These are phyloP conservation scores for Poecile montanus DNA, from an alignment of 2,797 vertebrate species.

Conservation along the genomic window DNA sequence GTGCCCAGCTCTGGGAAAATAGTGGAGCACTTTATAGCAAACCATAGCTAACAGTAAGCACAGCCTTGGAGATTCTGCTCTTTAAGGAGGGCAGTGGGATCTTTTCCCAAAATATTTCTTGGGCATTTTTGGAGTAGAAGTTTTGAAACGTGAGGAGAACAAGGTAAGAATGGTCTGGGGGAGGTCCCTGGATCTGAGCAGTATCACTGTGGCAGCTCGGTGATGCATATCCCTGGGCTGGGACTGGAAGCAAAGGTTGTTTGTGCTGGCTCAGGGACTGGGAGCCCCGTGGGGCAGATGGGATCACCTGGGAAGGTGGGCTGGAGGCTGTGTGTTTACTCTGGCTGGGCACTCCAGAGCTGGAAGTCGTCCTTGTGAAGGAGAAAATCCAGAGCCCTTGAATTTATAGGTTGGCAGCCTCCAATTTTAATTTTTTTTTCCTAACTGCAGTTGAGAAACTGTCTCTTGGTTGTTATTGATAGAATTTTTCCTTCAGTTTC, in stretches of 20 bases:
- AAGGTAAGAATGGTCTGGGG: background rate
- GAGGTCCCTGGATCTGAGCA: background rate
- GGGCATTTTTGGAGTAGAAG: background rate
- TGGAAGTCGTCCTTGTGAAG: background rate
- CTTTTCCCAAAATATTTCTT: background rate
- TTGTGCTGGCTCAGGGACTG: background rate
- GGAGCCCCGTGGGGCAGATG: rapidly evolving
- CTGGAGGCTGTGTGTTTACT: background rate
- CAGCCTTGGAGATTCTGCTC: background rate
- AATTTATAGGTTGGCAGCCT: background rate
- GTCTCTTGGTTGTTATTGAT: background rate
- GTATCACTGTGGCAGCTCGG: rapidly evolving
- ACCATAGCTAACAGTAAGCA: background rate
- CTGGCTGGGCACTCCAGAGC: background rate
- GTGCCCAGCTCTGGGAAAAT: background rate
- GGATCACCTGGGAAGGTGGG: constrained; percentile 8
- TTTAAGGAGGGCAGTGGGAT: background rate
- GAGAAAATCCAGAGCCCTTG: constrained; percentile 23
- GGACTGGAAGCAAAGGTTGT: background rate
- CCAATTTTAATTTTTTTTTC: background rate
- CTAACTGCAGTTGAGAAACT: background rate
- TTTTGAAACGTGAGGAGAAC: background rate
- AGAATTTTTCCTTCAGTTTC: background rate
- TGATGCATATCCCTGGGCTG: rapidly evolving
- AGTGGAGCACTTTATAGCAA: background rate